Evolutionary conservation across 1,140 invertebrate species (phyloP).

Genomic region (Drosophila novamexicana): DNA sequence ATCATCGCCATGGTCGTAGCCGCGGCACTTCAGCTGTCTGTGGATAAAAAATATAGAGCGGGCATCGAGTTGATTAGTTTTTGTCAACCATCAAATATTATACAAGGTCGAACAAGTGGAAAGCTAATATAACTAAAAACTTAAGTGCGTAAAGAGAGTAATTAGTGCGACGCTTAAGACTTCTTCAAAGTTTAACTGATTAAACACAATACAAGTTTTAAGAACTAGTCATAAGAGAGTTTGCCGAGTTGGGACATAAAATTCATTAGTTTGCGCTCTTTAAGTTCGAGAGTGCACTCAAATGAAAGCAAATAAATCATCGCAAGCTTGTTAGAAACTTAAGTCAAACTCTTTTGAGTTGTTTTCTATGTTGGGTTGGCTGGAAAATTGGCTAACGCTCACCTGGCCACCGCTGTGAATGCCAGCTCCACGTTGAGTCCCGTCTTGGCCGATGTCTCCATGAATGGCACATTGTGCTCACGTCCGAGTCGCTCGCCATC

Average conservation of each 20-base stretch:
- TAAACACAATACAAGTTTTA: too few species aligned
- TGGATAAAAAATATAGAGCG: constrained; percentile 34
- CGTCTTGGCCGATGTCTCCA: constrained; percentile 95
- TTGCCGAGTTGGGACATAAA: neutral
- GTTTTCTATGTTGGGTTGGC: neutral
- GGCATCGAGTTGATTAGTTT: constrained; percentile 3
- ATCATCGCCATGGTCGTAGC: constrained; percentile 86
- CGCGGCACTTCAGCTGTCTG: constrained; percentile 87
- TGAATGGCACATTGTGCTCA: constrained; percentile 93
- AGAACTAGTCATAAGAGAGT: too few species aligned
- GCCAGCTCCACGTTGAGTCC: constrained; percentile 93
- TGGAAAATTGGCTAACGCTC: constrained; percentile 23
- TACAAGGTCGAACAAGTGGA: neutral
- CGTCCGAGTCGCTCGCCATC: constrained; percentile 92
- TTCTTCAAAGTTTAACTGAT: too few species aligned
- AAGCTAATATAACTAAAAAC: too few species aligned
- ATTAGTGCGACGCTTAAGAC: too few species aligned
- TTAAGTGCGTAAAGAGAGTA: too few species aligned
- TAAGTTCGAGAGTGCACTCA: neutral
- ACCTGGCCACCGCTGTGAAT: constrained; percentile 91
- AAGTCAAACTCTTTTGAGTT: neutral
- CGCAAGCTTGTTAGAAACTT: neutral
- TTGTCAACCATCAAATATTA: neutral
- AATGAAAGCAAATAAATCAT: neutral
- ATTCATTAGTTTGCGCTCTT: neutral